Percentiles rank a stretch among this genome's conserved stretches.
These are phyloP conservation scores for Eunapius fragilis DNA, from an alignment of 37 sponge, comb jelly and placozoan species.

Conservation along the genomic window DNA sequence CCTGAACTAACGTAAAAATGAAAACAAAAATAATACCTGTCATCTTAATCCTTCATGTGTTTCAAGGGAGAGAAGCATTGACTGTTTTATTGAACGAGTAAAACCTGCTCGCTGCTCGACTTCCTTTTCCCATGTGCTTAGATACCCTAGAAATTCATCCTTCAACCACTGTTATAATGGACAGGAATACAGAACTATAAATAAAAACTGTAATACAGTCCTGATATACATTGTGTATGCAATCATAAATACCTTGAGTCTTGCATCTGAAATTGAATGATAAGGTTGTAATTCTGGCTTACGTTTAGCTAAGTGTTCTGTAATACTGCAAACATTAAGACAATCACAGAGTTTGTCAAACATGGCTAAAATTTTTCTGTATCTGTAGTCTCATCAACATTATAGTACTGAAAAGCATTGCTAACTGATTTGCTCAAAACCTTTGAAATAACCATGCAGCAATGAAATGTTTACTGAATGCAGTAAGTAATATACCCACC, in stretches of 20 bases:
- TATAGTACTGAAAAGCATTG: slow-evolving; percentile 14
- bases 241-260: slow-evolving; percentile 1
- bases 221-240: neutral
- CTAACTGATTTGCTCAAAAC: slow-evolving; percentile 23
- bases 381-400: slow-evolving; percentile 8
- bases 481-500: neutral
- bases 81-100: neutral
- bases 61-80: neutral
- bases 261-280: too few species aligned
- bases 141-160: neutral
- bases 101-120: slow-evolving; percentile 7
- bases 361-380: slow-evolving; percentile 18
- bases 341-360: slow-evolving; percentile 7
- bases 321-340: too few species aligned
- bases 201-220: neutral
- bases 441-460: slow-evolving; percentile 1
- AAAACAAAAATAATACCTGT: slow-evolving; percentile 3
- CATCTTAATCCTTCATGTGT: slow-evolving; percentile 11
- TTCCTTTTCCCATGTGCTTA: neutral
- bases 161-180: neutral
- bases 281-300: too few species aligned
- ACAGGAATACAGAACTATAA: neutral
- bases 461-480: neutral
- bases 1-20: slow-evolving; percentile 3
- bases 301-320: too few species aligned